These are phyloP conservation scores for Dinoponera quadriceps DNA, from an alignment of 1,140 invertebrate genomes.

Conservation along the genomic window DNA sequence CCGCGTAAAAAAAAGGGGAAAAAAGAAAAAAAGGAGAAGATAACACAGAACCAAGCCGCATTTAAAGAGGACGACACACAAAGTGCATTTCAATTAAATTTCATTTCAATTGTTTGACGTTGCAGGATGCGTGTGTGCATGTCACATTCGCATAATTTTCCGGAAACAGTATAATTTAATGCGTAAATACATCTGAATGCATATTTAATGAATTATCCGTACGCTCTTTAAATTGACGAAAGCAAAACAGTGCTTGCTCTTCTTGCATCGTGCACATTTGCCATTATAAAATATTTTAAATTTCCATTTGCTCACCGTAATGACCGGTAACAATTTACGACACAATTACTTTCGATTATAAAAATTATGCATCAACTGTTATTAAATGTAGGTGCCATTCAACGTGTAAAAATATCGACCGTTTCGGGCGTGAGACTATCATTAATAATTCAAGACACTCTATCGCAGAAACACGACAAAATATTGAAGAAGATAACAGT, in stretches of 20 bases:
- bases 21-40: neutral
- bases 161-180: conserved; percentile 14
- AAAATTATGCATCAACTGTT: conserved; percentile 31
- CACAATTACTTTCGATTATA: conserved; percentile 37
- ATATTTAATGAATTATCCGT: conserved; percentile 38
- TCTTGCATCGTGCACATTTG: neutral
- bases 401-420: neutral
- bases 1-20: neutral
- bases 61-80: conserved; percentile 32
- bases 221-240: conserved; percentile 9
- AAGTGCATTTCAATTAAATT: conserved; percentile 57
- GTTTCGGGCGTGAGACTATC: neutral
- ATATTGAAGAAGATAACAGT: neutral
- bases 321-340: conserved; percentile 12
- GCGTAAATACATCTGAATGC: conserved; percentile 2
- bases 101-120: conserved; percentile 53
- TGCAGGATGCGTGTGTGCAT: neutral
- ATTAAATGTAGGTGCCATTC: conserved; percentile 9
- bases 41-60: conserved; percentile 18
- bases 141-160: conserved; percentile 36
- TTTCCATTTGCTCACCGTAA: conserved; percentile 22
- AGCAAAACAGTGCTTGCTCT: neutral
- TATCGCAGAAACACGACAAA: neutral
- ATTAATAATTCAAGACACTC: conserved; percentile 9
- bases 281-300: conserved; percentile 11